Base-by-base conservation (phyloP, 2,888 invertebrate species). In the Troilus luridus region DNA sequence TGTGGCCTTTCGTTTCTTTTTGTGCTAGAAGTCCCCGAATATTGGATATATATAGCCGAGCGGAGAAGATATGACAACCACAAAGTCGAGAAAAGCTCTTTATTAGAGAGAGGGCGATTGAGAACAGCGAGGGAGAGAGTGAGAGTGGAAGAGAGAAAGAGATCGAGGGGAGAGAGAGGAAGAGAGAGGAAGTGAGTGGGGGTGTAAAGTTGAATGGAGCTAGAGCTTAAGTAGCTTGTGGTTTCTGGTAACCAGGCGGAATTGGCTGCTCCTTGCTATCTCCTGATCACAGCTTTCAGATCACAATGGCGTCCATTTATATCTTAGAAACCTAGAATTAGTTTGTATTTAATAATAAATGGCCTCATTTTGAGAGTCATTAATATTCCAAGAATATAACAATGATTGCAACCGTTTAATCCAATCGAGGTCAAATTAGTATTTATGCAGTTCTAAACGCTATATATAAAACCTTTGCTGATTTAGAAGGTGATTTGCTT, bases 141-240 rank as follows among this genome's bases (percentile, higher is more conserved):
- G 24, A 8, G 27, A 41, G 27, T 41, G 41, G 5, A 5, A 77
- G 88, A 62, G 88, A 58, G 58, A 10, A 27, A 62, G 19, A 19
- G 59, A 27, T 54, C 19, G 21, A n/a, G 54, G 41, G 5, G 41
- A 41, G 27, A 10, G n/a, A 2, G 8, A 41, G 85, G 85, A 41
- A 41, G 85, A 41, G n/a, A 41, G 85, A 7, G 41, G 17, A 5
- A 56, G 9, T 9, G 9, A 54, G 62, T 3, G 21, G 85, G n/a
- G 14, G 56, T 21, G 21, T 0, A 56, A 85, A 85, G 85, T 56
- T 85, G 85, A 85, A 85, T 85, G 54, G 85, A 58, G 21, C 19
- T 58, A n/a, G 56, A 9, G 56, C n/a, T 54, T 56, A 85, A 85
- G 85, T 85, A 85, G 85, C 85, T 85, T 85, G 85, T 14, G 85